A percentile compares a stretch with the other conserved stretches of the same genome.
Conservation (phyloP, 2,113 vertebrate species). For the Ahaetulla prasina region DNA sequence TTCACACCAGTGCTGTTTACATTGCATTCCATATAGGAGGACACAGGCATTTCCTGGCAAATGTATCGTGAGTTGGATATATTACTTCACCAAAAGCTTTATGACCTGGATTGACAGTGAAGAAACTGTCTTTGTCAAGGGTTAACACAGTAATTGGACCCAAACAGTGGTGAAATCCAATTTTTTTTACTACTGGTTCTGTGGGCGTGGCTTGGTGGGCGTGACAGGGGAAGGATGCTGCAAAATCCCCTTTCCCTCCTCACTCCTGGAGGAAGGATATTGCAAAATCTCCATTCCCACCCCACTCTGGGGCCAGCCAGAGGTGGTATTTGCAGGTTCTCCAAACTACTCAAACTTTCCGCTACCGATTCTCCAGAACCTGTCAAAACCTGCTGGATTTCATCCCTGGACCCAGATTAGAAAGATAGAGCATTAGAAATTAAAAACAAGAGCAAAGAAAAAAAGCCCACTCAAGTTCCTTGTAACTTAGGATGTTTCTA, state of each 20-base stretch:
- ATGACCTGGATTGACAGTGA: neutral
- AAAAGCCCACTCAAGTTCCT: neutral
- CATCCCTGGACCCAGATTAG: neutral
- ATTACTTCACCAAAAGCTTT: neutral
- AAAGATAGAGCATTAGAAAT: constrained; percentile 2
- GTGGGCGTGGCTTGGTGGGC: no score
- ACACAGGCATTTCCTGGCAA: neutral
- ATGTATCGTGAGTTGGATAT: neutral
- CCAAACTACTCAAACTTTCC: no score
- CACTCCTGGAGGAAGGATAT: no score
- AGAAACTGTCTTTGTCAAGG: neutral
- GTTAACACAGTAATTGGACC: neutral
- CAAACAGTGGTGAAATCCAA: no score
- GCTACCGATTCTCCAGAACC: no score
- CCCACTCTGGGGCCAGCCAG: no score
- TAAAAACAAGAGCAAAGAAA: neutral
- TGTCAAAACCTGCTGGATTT: no score
- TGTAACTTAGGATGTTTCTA: neutral
- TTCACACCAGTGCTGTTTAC: neutral
- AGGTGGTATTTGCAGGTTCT: no score
- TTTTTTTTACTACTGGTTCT: no score
- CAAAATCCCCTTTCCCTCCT: no score
- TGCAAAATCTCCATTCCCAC: no score
- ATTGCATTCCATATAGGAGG: neutral
- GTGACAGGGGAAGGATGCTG: no score